Evolutionary conservation across 2,797 vertebrate species (phyloP).

Genomic region (Margarornis squamiger): DNA sequence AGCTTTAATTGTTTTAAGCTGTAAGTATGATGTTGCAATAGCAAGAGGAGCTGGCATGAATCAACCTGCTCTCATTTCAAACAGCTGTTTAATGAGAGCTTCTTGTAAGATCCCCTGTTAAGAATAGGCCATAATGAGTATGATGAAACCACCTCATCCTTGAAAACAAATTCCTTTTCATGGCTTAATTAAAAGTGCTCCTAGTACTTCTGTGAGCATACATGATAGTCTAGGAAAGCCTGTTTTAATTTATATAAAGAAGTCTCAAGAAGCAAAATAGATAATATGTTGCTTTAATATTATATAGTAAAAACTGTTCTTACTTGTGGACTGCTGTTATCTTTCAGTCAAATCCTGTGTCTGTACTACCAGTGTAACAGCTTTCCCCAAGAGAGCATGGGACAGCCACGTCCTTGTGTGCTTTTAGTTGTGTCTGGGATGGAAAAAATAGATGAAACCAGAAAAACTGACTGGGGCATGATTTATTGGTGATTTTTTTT

Average conservation of each 20-base stretch:
- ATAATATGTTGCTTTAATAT: conserved; percentile 26
- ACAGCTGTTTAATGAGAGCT: conserved; percentile 59
- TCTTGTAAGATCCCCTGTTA: conserved; percentile 52
- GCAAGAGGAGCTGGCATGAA: background rate
- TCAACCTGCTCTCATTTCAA: conserved; percentile 1
- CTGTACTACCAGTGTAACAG: background rate
- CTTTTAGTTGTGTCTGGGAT: background rate
- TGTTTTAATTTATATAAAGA: conserved; percentile 33
- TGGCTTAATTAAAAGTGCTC: conserved; percentile 64
- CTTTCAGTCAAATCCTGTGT: background rate
- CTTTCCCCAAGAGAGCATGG: background rate
- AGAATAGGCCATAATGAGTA: conserved; percentile 56
- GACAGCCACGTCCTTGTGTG: background rate
- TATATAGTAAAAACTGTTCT: background rate
- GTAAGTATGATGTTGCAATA: background rate
- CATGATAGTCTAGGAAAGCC: background rate
- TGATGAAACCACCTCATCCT: conserved; percentile 52
- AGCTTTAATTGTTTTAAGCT: background rate
- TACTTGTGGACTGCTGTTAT: background rate
- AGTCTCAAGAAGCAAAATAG: conserved; percentile 16
- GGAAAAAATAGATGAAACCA: background rate
- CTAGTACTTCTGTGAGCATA: conserved; percentile 33
- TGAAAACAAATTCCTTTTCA: conserved; percentile 55
- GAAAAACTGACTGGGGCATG: background rate
- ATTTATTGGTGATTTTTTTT: background rate